Base-by-base conservation (phyloP, 2,113 vertebrate genomes). In the Actinemys pallida region DNA sequence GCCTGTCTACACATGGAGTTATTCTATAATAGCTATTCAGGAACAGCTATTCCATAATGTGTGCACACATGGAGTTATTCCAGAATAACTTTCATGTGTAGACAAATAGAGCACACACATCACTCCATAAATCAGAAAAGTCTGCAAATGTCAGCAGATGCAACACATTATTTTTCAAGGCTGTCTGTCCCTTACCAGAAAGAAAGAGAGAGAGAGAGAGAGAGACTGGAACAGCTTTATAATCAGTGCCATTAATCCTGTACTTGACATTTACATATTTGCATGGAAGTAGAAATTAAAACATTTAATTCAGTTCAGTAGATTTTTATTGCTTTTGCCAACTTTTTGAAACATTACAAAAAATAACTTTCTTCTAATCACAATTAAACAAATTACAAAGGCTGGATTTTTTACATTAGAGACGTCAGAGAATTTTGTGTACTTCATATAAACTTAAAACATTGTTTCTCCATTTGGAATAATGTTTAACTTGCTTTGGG, bases 281-380 rank as follows among this genome's bases (percentile, higher is more conserved):
- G 17, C 22, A 59, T 20, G 7, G 11, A 45, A 89, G 42, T 20
- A 86, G n/a, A 91, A n/a, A 50, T 80, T 8, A 16, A 35, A 3
- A 0, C 31, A 62, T 81, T 35, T 3, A 49, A 45, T 2, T 27
- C 13, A 95, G 95, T 96, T 96, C 96, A 93, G 96, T 91, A 97
- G 97, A 88, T 84, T 97, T 99, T 99, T 99, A 99, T 99, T 99
- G 99, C 99, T 99, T 98, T 99, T 97, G 97, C 98, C 97, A 97
- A 97, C 96, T 97, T 96, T 95, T 97, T 81, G 95, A 98, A 98
- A 97, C 97, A 84, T 98, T 98, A 98, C 98, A 98, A 98, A 99
- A 98, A 98, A 98, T 98, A 98, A 72, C 97, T 98, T 97, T 96
- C 91, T 95, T 96, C 95, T 97, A 97, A 97, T 87, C 78, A 90